Percentiles rank a stretch among this genome's conserved stretches.
phyloP scores from a whole-genome alignment of 1,140 invertebrate species.

The Drosophila sucinea region DNA sequence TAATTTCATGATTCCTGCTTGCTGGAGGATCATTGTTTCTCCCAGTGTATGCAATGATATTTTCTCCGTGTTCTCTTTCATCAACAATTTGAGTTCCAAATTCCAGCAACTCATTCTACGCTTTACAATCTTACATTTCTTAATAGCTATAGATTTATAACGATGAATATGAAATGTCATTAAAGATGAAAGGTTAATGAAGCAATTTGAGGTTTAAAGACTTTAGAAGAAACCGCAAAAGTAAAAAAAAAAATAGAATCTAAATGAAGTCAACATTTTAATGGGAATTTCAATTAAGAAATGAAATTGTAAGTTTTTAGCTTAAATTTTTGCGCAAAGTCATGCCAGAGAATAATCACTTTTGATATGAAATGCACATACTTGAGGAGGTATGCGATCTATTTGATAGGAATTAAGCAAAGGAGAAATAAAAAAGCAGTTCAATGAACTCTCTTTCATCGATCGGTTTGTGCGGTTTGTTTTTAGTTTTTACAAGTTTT shows the following conservation, averaged over 20 bases:
- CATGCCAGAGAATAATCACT: neutral
- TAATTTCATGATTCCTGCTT: neutral
- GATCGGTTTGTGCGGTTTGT: constrained; percentile 11
- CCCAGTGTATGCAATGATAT: neutral
- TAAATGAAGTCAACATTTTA: neutral
- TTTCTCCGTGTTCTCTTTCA: neutral
- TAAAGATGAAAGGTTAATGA: constrained; percentile 49
- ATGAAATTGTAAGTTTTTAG: neutral
- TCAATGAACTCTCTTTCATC: constrained; percentile 47
- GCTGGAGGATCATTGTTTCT: neutral
- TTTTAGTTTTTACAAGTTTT: constrained; percentile 27
- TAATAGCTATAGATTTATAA: constrained; percentile 13
- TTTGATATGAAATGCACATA: neutral
- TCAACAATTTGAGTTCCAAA: neutral
- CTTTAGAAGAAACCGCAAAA: neutral
- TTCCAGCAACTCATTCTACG: neutral
- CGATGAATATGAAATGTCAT: constrained; percentile 12
- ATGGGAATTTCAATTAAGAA: neutral
- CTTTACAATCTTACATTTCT: neutral
- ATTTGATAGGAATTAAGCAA: neutral
- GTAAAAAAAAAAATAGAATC: neutral
- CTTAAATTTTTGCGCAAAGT: neutral
- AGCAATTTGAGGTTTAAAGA: constrained; percentile 7
- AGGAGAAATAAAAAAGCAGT: constrained; percentile 1
- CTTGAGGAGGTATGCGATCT: neutral